Evolutionary conservation across 2,888 invertebrate genomes (phyloP), one percentile per base, ranked within the genome.

Genomic region (Lumbricus terrestris): DNA sequence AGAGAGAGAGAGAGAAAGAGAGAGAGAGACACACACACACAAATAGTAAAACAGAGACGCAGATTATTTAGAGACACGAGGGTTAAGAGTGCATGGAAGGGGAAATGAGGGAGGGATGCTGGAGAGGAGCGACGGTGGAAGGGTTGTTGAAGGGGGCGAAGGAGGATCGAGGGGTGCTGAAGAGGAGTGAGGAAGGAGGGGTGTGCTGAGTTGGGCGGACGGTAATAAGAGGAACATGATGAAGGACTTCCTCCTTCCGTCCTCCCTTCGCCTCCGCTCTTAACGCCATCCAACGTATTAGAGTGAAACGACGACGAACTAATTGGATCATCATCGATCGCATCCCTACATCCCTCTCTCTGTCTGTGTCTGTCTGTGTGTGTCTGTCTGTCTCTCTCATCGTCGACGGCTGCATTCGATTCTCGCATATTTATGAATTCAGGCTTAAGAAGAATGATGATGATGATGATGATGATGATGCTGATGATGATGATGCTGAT

Each of bases 391-490:
- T n/a, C 69, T 69, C 11, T n/a, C 69, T 47, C 47, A 23, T 47
- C 47, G 47, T 47, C 23, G 20, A 47, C 20, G 47, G 47, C 47
- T 47, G 23, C 23, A 20, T 47, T 23, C 5, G 1, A 47, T 47
- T 20, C 47, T 47, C 20, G 47, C 15, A 20, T 42, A 16, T 42
- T 11, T 11, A 82, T 33, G 16, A 82, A 82, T 82, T n/a, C 11
- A n/a, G n/a, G 29, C n/a, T 2, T 11, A 82, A 82, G 1, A n/a
- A 82, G n/a, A n/a, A 83, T 47, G 33, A 83, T 16, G 83, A 83
- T 15, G 83, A 83, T 83, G 33, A 83, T 33, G 83, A 83, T 33
- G 83, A 83, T 33, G 83, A 83, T 83, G 83, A 83, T 83, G 83
- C 1, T 82, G 82, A 82, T 82, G 82, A 82, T 82, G 16, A 82